phyloP scores from a whole-genome alignment of 1,140 invertebrate genomes.

The Caerostris extrusa region DNA sequence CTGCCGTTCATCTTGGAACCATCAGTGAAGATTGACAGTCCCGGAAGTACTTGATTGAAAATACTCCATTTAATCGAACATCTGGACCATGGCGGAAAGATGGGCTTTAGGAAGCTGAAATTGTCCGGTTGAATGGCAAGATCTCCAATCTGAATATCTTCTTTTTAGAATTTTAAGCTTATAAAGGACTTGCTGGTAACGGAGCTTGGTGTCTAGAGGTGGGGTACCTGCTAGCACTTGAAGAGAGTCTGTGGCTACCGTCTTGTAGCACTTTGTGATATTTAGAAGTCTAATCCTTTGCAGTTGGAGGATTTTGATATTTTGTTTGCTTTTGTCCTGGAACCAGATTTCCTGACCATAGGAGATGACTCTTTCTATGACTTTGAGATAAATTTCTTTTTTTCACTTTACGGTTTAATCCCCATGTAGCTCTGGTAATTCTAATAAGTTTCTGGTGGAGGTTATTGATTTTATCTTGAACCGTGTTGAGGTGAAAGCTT shows the following conservation, averaged over 20 bases:
- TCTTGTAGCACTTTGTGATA: no score
- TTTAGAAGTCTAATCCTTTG: no score
- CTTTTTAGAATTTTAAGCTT: background rate
- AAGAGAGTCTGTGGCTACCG: no score
- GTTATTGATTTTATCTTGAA: background rate
- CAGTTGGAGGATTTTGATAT: no score
- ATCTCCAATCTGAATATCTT: background rate
- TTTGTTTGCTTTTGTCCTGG: no score
- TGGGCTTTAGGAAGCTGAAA: background rate
- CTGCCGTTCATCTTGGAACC: background rate
- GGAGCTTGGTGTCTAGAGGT: background rate
- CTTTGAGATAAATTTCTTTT: background rate
- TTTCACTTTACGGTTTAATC: background rate
- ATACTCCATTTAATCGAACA: no score
- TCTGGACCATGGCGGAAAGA: no score
- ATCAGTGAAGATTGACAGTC: background rate
- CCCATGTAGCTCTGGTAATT: background rate
- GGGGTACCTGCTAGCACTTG: no score
- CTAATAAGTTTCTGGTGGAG: background rate
- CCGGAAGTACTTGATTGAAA: no score
- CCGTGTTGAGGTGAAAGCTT: background rate
- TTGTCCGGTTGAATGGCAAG: background rate
- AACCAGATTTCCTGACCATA: background rate
- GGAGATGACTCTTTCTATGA: background rate
- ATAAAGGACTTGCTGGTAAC: background rate